These are phyloP conservation scores for Zingel zingel DNA, from an alignment of 2,113 vertebrate species.

Conservation along the genomic window DNA sequence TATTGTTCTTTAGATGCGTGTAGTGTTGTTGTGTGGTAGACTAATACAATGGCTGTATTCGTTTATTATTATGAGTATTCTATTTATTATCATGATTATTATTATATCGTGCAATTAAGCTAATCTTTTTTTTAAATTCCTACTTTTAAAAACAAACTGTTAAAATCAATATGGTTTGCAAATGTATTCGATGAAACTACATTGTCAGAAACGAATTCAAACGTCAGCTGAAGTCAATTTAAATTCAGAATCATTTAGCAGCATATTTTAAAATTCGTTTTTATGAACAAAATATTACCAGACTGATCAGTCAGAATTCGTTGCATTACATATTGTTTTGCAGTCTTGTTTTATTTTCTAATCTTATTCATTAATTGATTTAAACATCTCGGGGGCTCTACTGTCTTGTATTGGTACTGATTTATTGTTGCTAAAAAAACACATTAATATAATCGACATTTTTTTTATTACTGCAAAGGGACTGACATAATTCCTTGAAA, in stretches of 20 bases:
- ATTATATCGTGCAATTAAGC: not conserved
- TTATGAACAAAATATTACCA: not conserved
- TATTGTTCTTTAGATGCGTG: constrained; percentile 15
- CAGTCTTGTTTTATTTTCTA: not conserved
- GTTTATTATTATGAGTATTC: constrained; percentile 8
- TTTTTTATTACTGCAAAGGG: constrained; percentile 14
- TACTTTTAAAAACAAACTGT: not conserved
- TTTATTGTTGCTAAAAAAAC: constrained; percentile 16
- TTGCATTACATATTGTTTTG: not conserved
- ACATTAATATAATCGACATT: constrained; percentile 8
- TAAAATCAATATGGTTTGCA: not conserved
- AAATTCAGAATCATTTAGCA: not conserved
- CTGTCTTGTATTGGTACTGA: not conserved
- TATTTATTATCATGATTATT: not conserved
- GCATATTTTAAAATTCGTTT: constrained; percentile 11
- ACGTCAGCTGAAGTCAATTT: not conserved
- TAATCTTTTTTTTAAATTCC: not conserved
- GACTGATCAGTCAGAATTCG: not conserved
- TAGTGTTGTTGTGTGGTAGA: not conserved
- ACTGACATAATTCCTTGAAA: constrained; percentile 2
- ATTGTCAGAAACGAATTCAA: constrained; percentile 53
- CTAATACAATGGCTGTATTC: not conserved
- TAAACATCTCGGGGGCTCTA: not conserved
- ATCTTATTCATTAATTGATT: not conserved
- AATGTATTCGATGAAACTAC: constrained; percentile 18